These are phyloP conservation scores for Trypoxylus dichotomus DNA, from an alignment of 1,140 invertebrate genomes.

Conservation along the genomic window DNA sequence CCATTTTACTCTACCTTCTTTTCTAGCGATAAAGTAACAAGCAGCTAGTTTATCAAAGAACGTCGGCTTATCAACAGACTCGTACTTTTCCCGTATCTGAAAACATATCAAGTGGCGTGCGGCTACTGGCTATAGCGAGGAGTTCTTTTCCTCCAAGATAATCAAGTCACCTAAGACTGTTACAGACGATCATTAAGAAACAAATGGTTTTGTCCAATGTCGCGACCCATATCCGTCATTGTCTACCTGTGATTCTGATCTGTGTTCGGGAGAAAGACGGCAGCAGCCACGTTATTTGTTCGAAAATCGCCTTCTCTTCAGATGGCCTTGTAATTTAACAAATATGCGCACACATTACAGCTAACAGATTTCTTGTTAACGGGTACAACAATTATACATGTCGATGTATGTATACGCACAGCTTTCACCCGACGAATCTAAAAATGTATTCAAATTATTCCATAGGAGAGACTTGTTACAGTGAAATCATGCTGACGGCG, in stretches of 20 bases:
- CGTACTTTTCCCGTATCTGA: slow-evolving; percentile 15
- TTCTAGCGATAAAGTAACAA: neutral
- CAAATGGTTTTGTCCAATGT: neutral
- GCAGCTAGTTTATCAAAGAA: neutral
- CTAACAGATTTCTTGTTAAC: slow-evolving; percentile 24
- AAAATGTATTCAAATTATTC: slow-evolving; percentile 26
- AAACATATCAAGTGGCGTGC: slow-evolving; percentile 6
- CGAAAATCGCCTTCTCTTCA: slow-evolving; percentile 6
- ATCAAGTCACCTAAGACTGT: slow-evolving; percentile 8
- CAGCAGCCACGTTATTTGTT: neutral
- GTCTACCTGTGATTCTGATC: slow-evolving; percentile 4
- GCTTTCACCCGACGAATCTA: slow-evolving; percentile 12
- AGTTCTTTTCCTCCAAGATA: slow-evolving; percentile 18
- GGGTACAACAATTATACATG: slow-evolving; percentile 12
- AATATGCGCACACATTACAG: slow-evolving; percentile 14
- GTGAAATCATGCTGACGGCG: slow-evolving; percentile 22
- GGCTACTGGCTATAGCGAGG: slow-evolving; percentile 9
- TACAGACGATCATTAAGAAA: slow-evolving; percentile 23
- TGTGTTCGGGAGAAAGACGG: neutral
- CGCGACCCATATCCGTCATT: neutral
- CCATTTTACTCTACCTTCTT: neutral
- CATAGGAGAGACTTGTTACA: slow-evolving; percentile 15
- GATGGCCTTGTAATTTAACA: slow-evolving; percentile 21
- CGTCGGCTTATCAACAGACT: slow-evolving; percentile 1
- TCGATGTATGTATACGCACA: neutral